A percentile compares a stretch with the other conserved stretches of the same genome.
Conservation (phyloP, 2,113 vertebrate genomes). For the Phalacrocorax pelagicus region DNA sequence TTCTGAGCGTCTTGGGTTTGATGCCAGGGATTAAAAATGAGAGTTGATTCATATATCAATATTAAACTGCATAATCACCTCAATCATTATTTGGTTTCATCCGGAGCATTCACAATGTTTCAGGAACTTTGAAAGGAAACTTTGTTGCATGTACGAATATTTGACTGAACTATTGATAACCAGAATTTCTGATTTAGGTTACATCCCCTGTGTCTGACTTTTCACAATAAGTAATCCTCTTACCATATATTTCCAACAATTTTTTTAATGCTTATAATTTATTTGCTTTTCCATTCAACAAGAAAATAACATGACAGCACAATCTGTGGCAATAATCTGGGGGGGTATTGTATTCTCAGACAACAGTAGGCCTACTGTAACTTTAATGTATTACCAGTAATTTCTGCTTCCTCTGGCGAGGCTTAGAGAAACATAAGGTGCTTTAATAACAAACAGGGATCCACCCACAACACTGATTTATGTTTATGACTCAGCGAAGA, state of each 20-base stretch:
- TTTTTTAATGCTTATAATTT: background rate
- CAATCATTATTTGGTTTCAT: conserved; percentile 24
- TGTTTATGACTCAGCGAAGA: conserved; percentile 63
- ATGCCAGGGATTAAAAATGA: conserved; percentile 60
- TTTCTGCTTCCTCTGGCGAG: conserved; percentile 21
- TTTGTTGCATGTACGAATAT: background rate
- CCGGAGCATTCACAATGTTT: background rate
- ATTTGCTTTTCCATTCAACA: background rate
- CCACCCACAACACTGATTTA: conserved; percentile 49
- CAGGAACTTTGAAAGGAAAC: background rate
- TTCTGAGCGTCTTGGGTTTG: conserved; percentile 40
- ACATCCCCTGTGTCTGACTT: background rate
- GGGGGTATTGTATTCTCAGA: background rate
- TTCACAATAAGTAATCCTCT: background rate
- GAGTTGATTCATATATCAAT: conserved; percentile 15
- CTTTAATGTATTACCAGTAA: conserved; percentile 28
- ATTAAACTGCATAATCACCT: conserved; percentile 31
- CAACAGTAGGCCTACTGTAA: background rate
- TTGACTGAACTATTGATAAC: background rate
- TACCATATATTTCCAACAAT: background rate
- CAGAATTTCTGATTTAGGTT: background rate
- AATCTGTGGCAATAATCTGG: background rate
- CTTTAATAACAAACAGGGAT: conserved; percentile 64
- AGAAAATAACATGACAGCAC: background rate
- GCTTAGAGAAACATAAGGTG: conserved; percentile 49